These are phyloP conservation scores for Halictus ligatus DNA, from an alignment of 2,888 invertebrate species.

Conservation along the genomic window DNA sequence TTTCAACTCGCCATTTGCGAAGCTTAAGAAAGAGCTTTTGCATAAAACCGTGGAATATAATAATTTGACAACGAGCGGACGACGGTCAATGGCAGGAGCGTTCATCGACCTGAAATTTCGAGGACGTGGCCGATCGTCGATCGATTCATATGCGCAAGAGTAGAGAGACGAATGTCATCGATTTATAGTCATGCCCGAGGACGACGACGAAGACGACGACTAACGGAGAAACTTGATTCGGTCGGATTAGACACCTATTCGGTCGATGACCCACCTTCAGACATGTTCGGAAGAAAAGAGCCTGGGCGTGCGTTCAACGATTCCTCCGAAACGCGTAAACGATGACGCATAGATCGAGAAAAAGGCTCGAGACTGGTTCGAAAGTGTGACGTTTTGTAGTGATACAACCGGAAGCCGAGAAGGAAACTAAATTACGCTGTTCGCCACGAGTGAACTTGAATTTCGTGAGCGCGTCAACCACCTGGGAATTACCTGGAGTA, in stretches of 20 bases:
- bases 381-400: slow-evolving; percentile 1
- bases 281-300: slow-evolving; percentile 12
- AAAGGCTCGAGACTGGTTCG: background rate
- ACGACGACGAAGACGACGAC: slow-evolving; percentile 11
- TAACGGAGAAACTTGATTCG: slow-evolving; percentile 69
- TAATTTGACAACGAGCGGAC: background rate
- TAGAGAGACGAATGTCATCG: slow-evolving; percentile 38
- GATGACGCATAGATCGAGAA: slow-evolving; percentile 22
- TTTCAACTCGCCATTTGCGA: no score
- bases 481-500: background rate
- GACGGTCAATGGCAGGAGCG: background rate
- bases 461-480: background rate
- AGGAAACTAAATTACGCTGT: background rate
- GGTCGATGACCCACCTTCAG: slow-evolving; percentile 61
- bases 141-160: slow-evolving; percentile 54
- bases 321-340: slow-evolving; percentile 3
- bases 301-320: slow-evolving; percentile 32
- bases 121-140: slow-evolving; percentile 24
- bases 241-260: slow-evolving; percentile 59
- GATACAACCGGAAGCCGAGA: background rate
- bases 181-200: slow-evolving; percentile 37
- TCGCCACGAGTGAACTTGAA: background rate
- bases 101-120: slow-evolving; percentile 36
- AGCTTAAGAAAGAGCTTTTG: no score
- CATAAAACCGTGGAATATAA: background rate